Percentiles rank a stretch among this genome's conserved stretches.
phyloP scores from a whole-genome alignment of 2,113 vertebrate genomes.

The Turdus rufiventris region DNA sequence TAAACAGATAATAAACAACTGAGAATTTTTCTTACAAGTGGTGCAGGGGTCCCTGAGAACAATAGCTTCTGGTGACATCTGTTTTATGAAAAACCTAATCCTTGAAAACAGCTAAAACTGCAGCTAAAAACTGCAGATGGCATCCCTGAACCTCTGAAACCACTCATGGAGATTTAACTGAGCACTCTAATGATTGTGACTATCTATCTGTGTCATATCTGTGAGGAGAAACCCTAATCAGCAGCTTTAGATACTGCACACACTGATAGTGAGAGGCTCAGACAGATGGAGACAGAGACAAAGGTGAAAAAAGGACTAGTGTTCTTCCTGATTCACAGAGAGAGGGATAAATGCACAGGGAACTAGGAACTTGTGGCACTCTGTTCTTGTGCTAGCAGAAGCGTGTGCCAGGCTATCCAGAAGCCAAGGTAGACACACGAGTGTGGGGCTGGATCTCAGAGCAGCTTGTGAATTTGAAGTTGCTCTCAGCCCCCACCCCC shows the following conservation, averaged over 20 bases:
- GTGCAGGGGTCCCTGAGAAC: neutral
- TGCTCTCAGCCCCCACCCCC: fast-evolving
- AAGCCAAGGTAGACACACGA: neutral
- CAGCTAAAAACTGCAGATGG: neutral
- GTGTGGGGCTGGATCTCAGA: neutral
- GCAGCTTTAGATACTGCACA: neutral
- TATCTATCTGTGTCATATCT: neutral
- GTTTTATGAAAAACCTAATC: slow-evolving; percentile 14
- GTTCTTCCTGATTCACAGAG: neutral
- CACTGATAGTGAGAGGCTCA: neutral
- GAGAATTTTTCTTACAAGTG: neutral
- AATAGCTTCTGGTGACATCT: neutral
- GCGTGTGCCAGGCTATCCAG: fast-evolving
- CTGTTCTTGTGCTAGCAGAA: neutral
- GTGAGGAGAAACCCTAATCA: neutral
- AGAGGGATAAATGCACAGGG: neutral
- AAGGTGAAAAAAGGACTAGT: neutral
- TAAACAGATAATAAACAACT: neutral
- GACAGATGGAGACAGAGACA: neutral
- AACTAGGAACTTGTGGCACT: neutral
- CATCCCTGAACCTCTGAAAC: slow-evolving; percentile 9
- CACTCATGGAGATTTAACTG: neutral
- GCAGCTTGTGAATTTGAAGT: neutral
- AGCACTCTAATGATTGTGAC: neutral
- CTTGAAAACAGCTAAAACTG: neutral